Evolutionary conservation across 1,140 invertebrate genomes (phyloP).

Genomic region (Sarcophaga peregrina): DNA sequence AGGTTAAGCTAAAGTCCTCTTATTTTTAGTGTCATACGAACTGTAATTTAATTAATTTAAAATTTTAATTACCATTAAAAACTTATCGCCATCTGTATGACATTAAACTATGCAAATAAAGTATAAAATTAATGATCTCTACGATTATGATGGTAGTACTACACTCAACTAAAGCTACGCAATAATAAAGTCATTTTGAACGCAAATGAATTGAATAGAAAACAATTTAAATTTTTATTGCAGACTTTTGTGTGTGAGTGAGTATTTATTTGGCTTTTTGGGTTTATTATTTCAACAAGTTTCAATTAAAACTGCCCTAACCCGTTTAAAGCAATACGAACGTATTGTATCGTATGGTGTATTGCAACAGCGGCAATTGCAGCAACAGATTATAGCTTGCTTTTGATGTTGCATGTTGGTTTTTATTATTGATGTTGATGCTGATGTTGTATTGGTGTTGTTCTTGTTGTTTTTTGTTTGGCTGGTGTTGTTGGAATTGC

Average conservation of each 20-base stretch:
- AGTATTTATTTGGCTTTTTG: background rate
- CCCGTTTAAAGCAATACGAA: background rate
- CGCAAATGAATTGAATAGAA: background rate
- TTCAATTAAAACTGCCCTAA: slow-evolving; percentile 14
- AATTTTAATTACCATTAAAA: no score
- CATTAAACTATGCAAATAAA: no score
- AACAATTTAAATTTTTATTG: background rate
- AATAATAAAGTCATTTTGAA: background rate
- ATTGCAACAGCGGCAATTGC: background rate
- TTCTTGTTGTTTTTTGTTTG: background rate
- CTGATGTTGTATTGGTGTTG: no score
- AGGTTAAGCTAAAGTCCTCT: no score
- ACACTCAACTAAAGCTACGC: background rate
- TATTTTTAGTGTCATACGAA: no score
- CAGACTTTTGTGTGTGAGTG: background rate
- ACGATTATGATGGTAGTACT: no score
- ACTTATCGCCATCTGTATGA: no score
- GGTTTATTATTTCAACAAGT: slow-evolving; percentile 10
- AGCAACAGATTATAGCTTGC: background rate
- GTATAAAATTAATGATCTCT: no score
- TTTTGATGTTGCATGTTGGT: background rate
- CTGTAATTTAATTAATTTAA: no score
- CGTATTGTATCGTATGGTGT: no score
- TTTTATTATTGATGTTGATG: background rate
- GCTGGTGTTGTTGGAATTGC: background rate